Base-by-base conservation (phyloP, 2,797 vertebrate species). In the Phrynocephalus guinanensis region DNA sequence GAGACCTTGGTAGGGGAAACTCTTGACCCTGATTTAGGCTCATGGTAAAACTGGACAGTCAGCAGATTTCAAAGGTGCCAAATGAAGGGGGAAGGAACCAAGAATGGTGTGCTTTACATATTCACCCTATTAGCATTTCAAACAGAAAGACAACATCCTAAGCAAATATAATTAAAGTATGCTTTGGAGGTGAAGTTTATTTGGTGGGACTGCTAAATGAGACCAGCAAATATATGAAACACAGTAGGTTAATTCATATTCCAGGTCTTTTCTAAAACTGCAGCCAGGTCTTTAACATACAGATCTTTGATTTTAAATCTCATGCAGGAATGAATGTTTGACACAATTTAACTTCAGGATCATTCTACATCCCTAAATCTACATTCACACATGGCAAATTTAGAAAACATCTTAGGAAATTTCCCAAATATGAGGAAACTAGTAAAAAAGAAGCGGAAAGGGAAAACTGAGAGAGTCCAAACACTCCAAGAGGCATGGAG, bases 91-190 rank as follows among this genome's bases (percentile, higher is more conserved):
- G 16, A 7, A 22, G n/a, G 20, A 28, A 33, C 15, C 60, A 50
- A 22, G 60, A 16, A 77, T 68, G 16, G 63, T 60, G 26, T 76
- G 33, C 28, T 44, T 24, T 50, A 30, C 44, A 56, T 50, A 28
- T 85, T 81, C 79, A 77, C 48, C 38, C 70, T 18, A 81, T 85
- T 88, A 85, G 60, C 48, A 81, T 88, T 85, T 81, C 70, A 76
- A 76, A 81, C 24, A 68, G 26, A 56, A 71, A 71, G 80, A 81
- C 83, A 81, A 50, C 78, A 81, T 66, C 87, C 71, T 88, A 85
- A 81, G 79, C n/a, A 88, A 88, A 88, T 75, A 82, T 75, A 87
- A 87, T 81, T 88, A 85, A 56, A 75, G 56, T 81, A 76, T 38
- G 6, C 26, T 75, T 56, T 76, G 48, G 78, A 88, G 68, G 70